Conservation (phyloP, 2,888 invertebrate species). For the Patella ulyssiponensis region DNA sequence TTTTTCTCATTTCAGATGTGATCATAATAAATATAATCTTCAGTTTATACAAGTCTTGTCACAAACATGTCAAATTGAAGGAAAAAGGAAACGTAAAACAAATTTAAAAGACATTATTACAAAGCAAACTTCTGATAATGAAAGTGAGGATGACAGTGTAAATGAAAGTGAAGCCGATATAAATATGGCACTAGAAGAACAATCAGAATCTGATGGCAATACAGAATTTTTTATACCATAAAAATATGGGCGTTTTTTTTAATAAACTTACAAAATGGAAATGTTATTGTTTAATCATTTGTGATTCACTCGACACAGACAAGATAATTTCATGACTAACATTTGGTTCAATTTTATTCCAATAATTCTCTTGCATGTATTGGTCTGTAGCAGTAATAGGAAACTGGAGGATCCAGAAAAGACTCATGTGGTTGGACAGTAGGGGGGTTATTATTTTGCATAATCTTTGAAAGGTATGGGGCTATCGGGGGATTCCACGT, state of each 20-base stretch:
- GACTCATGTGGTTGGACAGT: too few relatives aligned
- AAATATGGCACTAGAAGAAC: slow-evolving; percentile 26
- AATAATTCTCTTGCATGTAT: too few relatives aligned
- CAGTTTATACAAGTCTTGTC: slow-evolving; percentile 76
- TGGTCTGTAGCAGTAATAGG: too few relatives aligned
- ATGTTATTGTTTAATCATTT: too few relatives aligned
- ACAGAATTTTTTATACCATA: slow-evolving; percentile 17
- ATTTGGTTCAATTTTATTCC: too few relatives aligned
- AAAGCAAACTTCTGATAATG: slow-evolving; percentile 13
- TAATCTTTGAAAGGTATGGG: too few relatives aligned
- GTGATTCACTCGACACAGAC: too few relatives aligned
- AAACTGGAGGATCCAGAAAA: too few relatives aligned
- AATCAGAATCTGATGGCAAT: slow-evolving; percentile 26
- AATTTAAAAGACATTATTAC: slow-evolving; percentile 14
- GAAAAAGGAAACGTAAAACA: slow-evolving; percentile 10
- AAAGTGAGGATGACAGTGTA: slow-evolving; percentile 17
- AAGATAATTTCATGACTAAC: too few relatives aligned
- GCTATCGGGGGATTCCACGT: too few relatives aligned
- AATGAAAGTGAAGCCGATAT: slow-evolving; percentile 34
- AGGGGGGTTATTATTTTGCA: too few relatives aligned
- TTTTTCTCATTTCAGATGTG: slow-evolving; percentile 80
- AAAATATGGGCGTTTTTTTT: not conserved
- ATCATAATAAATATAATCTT: slow-evolving; percentile 89
- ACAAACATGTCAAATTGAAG: slow-evolving; percentile 54
- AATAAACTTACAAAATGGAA: too few relatives aligned